These are phyloP conservation scores for Pedicia rivosa DNA, from an alignment of 2,888 invertebrate genomes.

Conservation along the genomic window DNA sequence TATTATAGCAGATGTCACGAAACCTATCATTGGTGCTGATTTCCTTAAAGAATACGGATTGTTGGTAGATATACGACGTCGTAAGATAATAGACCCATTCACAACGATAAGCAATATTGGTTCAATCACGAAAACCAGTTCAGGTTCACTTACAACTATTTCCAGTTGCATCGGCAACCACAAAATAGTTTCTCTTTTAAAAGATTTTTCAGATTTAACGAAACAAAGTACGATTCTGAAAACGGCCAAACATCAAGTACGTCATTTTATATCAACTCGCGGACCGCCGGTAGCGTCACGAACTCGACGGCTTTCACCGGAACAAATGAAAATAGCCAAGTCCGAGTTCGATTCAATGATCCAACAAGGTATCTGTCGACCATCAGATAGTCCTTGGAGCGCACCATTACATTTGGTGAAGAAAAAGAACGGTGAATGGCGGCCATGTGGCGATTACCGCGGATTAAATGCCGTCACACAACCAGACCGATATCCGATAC, in stretches of 20 bases:
- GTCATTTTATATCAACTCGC: conserved; percentile 10
- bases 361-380: conserved; percentile 25
- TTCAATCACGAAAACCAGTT: no score
- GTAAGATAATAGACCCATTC: conserved; percentile 5
- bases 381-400: conserved; percentile 25
- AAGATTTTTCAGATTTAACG: no score
- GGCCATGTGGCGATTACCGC: conserved; percentile 21
- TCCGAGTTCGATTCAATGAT: conserved; percentile 10
- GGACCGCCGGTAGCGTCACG: conserved; percentile 11
- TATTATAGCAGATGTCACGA: conserved; percentile 13
- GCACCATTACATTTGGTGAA: conserved; percentile 21
- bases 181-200: no score
- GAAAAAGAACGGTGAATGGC: conserved; percentile 16
- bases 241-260: conserved; percentile 4
- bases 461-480: conserved; percentile 18
- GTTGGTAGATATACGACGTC: conserved; percentile 7
- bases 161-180: no score
- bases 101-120: not conserved
- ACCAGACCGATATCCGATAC: conserved; percentile 21
- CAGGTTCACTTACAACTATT: no score
- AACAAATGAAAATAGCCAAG: conserved; percentile 10
- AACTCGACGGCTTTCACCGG: conserved; percentile 16
- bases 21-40: conserved; percentile 14
- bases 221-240: no score
- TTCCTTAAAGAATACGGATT: conserved; percentile 10